Evolutionary conservation across 1,140 invertebrate species (phyloP).

Genomic region (Bombus breviceps): DNA sequence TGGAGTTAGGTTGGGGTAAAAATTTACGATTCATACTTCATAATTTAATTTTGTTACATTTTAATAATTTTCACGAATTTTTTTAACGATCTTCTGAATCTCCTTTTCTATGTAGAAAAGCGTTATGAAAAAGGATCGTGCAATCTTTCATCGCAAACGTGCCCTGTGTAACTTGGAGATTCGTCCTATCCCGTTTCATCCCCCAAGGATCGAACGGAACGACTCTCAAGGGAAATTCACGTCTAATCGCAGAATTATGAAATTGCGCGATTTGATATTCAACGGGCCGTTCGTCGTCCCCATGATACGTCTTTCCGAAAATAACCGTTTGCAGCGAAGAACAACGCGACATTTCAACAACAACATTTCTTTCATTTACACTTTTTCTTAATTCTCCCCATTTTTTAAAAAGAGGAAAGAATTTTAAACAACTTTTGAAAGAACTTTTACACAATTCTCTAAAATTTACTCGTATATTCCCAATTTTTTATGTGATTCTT

Average conservation of each 20-base stretch:
- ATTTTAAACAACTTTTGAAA: background rate
- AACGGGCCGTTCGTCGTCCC: conserved; percentile 33
- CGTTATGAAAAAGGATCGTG: background rate
- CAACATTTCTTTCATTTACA: background rate
- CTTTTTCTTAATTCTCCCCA: background rate
- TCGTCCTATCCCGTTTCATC: background rate
- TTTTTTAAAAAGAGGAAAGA: background rate
- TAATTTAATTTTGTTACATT: background rate
- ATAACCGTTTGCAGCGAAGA: conserved; percentile 37
- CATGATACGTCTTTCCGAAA: conserved; percentile 33
- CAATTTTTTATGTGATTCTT: background rate
- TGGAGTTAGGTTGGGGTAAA: no score
- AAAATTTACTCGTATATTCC: background rate
- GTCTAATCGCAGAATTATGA: conserved; percentile 65
- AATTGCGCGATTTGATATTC: conserved; percentile 63
- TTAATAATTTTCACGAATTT: background rate
- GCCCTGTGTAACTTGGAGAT: background rate
- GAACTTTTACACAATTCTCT: background rate
- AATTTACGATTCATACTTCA: background rate
- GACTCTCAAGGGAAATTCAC: conserved; percentile 59
- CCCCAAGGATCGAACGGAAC: conserved; percentile 4
- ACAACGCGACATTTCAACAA: no score
- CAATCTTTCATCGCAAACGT: conserved; percentile 1
- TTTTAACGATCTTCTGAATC: background rate
- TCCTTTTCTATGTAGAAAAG: background rate